phyloP scores from a whole-genome alignment of 2,797 vertebrate species.

The Poecilia gillii region DNA sequence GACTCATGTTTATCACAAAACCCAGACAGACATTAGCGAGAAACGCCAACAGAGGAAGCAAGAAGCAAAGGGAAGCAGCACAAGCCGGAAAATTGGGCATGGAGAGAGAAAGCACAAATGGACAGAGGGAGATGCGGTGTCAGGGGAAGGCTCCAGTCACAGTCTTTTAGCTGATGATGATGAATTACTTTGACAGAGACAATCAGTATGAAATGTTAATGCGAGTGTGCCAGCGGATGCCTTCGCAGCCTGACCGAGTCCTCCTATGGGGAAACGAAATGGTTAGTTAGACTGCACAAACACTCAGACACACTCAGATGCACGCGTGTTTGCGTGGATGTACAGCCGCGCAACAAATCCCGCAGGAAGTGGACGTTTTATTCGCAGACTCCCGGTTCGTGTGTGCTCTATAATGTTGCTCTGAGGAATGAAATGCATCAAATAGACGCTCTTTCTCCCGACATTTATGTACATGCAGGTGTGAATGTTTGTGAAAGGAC shows the following conservation, averaged over 20 bases:
- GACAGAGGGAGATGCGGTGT: slow-evolving; percentile 34
- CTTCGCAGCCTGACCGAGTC: slow-evolving; percentile 68
- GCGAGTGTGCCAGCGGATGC: slow-evolving; percentile 66
- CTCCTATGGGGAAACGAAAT: slow-evolving; percentile 64
- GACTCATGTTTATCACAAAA: slow-evolving; percentile 69
- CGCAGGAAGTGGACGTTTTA: slow-evolving; percentile 32
- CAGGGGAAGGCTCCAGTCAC: slow-evolving; percentile 51
- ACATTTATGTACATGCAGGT: slow-evolving; percentile 45
- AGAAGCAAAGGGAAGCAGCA: slow-evolving; percentile 21
- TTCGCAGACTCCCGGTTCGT: slow-evolving; percentile 37
- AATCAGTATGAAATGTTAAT: slow-evolving; percentile 82
- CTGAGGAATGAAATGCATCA: slow-evolving; percentile 39
- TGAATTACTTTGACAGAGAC: slow-evolving; percentile 79
- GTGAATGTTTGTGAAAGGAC: slow-evolving; percentile 30
- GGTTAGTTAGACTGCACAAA: slow-evolving; percentile 55
- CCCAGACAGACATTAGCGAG: slow-evolving; percentile 63
- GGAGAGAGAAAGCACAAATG: slow-evolving; percentile 25
- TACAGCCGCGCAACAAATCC: slow-evolving; percentile 41
- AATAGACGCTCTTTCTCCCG: slow-evolving; percentile 26
- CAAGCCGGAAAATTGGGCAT: slow-evolving; percentile 30
- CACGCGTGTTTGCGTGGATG: slow-evolving; percentile 17
- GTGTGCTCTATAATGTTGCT: slow-evolving; percentile 12
- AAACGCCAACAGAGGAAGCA: slow-evolving; percentile 14
- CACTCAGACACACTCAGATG: slow-evolving; percentile 17
- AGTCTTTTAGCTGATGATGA: slow-evolving; percentile 71